Base-by-base conservation (phyloP, 2,797 vertebrate genomes). In the Amphiprion clarkii region DNA sequence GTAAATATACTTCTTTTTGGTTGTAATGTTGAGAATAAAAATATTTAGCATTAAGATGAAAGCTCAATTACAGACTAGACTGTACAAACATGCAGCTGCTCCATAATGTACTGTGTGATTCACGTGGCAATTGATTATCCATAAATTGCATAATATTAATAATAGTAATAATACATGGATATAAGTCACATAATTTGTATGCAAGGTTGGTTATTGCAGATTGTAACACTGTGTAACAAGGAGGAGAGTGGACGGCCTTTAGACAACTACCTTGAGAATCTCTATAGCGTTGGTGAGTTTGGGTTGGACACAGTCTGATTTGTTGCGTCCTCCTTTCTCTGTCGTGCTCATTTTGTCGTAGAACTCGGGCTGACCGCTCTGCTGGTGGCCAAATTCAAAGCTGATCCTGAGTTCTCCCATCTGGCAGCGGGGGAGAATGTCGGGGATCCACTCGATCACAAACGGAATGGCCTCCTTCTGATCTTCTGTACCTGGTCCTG, bases 371-470 rank as follows among this genome's bases (percentile, higher is more conserved):
- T 96, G 96, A 4, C 95, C 95, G 2, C 96, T 95, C 71, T 95
- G 93, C 86, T 96, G 95, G 90, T 98, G 97, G 53, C 96, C 96
- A 0, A 97, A 98, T 62, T 97, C 96, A 60, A 97, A 97, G 87
- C 94, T 90, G 80, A 98, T 95, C 82, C 96, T 87, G 72, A 98
- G 95, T 80, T 98, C 97, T 0, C 97, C 97, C 44, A 97, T 94
- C 73, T 92, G 95, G 59, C 95, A 96, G 31, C 94, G 94, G 1
- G 97, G 97, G 48, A 98, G 95, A 55, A 97, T 94, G 57, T 97
- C 95, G 0, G 97, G 97, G 85, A 96, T 97, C 97, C 97, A 98
- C 80, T 98, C 97, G 0, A 98, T 96, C 72, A 97, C 95, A 67
- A 98, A 97, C 1, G 96, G 96, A 14, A 94, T 91, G 17, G 95